A percentile compares a stretch with the other conserved stretches of the same genome.
Evolutionary conservation across 2,113 vertebrate species (phyloP).

Genomic region (Oreamnos americanus): DNA sequence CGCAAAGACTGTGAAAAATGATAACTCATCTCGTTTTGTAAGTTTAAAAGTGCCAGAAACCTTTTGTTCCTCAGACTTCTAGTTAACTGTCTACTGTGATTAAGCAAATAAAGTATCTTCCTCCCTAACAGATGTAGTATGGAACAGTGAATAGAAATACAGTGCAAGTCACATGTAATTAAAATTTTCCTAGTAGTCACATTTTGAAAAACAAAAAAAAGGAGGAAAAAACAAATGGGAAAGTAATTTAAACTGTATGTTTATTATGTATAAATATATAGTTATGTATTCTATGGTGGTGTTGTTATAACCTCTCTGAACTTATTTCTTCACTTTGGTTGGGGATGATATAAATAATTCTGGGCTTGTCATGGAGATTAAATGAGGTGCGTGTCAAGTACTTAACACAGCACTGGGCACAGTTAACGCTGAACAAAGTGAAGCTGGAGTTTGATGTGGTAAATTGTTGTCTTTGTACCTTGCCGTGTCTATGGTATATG

Average conservation of each 20-base stretch:
- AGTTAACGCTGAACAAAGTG: not conserved
- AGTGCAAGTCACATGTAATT: not conserved
- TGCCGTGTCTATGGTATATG: not conserved
- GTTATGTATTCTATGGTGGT: not conserved
- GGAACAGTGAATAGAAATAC: not conserved
- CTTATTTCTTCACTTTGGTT: not conserved
- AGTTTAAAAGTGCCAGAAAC: constrained; percentile 78
- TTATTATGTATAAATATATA: not conserved
- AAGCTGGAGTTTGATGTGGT: not conserved
- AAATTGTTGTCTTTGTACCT: not conserved
- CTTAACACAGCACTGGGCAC: not conserved
- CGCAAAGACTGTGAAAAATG: constrained; percentile 98
- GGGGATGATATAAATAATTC: not conserved
- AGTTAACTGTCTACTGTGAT: not conserved
- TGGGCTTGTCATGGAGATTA: not conserved
- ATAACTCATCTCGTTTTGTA: constrained; percentile 99
- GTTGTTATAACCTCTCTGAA: not conserved
- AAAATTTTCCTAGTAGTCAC: not conserved
- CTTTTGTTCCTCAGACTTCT: constrained; percentile 1
- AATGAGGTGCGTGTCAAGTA: not conserved
- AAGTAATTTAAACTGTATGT: not conserved
- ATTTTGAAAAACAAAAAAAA: not conserved
- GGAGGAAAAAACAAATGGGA: not conserved
- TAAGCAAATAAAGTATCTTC: not conserved
- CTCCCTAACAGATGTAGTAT: not conserved